Base-by-base conservation (phyloP, 2,113 vertebrate genomes). In the Chloebia gouldiae region DNA sequence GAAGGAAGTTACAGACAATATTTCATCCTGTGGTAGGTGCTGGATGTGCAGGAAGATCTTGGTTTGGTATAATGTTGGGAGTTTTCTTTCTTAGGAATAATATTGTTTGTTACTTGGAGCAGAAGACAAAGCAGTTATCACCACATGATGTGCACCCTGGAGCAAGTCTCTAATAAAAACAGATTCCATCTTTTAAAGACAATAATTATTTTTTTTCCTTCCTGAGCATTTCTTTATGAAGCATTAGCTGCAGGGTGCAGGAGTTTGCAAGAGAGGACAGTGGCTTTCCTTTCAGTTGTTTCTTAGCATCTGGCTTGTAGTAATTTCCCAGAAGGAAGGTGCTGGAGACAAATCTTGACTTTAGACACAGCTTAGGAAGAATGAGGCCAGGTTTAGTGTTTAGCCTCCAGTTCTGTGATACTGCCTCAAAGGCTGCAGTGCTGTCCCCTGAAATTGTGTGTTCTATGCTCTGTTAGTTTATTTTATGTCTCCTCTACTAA, bases 101-200 rank as follows among this genome's bases (percentile, higher is more conserved):
- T 93, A 96, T 92, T 92, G 57, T 95, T 92, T 91, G 89, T 93
- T 91, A 85, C 86, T 91, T 79, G 25, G 81, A 78, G 65, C 65
- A 89, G 69, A 92, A 95, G 92, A 50, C 89, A 85, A 89, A 91
- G 77, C 81, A 49, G 53, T 84, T 91, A 64, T 85, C 89, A 49
- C 92, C 83, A 60, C 93, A 65, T 96, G 93, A 69, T 51, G 72
- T 53, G 89, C 73, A 89, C 81, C 89, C 91, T 89, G 89, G 51
- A 87, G 91, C 81, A 95, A 91, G n/a, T 47, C 72, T 93, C 80
- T 81, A 80, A 89, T 81, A 91, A 95, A 96, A 94, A 61, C 94
- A 92, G 61, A 69, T 57, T 47, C 69, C 37, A 35, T 87, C 39
- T 92, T 92, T 93, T 60, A 76, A 91, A 89, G 65, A 84, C 86